Evolutionary conservation across 2,888 invertebrate genomes (phyloP).

Genomic region (Mesorhabditis sp.): DNA sequence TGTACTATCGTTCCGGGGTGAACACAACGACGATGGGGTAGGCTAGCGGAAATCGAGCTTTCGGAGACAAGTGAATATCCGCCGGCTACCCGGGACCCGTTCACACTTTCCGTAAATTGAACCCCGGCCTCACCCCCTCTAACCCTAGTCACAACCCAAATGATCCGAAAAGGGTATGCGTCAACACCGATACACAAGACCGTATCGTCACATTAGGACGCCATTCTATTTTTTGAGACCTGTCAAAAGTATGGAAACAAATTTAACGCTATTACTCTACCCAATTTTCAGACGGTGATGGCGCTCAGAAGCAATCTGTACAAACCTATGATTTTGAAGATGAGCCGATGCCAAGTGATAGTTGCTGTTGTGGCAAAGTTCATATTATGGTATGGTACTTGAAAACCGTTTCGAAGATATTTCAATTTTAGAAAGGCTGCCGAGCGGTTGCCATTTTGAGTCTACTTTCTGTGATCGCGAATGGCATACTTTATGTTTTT

Average conservation of each 20-base stretch:
- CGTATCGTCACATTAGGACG: neutral
- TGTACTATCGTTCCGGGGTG: no score
- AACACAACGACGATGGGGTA: no score
- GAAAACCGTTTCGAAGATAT: neutral
- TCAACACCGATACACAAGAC: neutral
- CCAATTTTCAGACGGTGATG: conserved; percentile 8
- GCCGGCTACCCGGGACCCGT: neutral
- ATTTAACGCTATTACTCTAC: neutral
- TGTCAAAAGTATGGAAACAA: neutral
- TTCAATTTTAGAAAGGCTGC: conserved; percentile 27
- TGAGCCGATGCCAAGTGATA: conserved; percentile 23
- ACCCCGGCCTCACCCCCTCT: no score
- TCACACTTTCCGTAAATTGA: neutral
- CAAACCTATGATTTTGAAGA: conserved; percentile 25
- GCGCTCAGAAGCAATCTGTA: conserved; percentile 20
- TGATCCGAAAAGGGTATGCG: neutral
- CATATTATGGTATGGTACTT: conserved; percentile 17
- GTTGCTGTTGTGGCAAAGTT: conserved; percentile 24
- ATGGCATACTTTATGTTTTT: conserved; percentile 26
- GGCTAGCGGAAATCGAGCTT: no score
- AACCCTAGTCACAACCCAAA: no score
- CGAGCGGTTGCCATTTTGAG: conserved; percentile 29
- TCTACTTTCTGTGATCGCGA: conserved; percentile 26
- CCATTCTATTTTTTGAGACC: conserved; percentile 1
- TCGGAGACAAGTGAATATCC: conserved; percentile 3